Conservation (phyloP, 23 tunicate species). For the Trididemnum clinides region DNA sequence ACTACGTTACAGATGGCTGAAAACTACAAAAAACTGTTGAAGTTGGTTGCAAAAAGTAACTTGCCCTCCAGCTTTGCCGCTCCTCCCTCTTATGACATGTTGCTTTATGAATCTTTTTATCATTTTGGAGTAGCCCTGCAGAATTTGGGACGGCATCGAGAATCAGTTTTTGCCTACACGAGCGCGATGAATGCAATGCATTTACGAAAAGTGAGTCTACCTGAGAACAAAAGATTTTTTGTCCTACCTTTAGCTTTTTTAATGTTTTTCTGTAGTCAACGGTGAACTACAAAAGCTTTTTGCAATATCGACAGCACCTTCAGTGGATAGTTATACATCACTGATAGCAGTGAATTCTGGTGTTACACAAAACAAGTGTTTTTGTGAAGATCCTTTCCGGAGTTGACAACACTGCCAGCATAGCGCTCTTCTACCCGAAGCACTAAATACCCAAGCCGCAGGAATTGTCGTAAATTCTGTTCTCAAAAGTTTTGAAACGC, state of each 20-base stretch:
- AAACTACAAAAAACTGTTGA: conserved; percentile 67
- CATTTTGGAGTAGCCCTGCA: conserved; percentile 88
- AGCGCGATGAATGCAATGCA: conserved; percentile 74
- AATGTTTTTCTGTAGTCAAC: no score
- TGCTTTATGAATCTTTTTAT: conserved; percentile 81
- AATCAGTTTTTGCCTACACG: conserved; percentile 76
- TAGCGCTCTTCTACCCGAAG: background rate
- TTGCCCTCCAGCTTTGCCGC: conserved; percentile 57
- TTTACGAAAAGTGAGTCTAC: conserved; percentile 77
- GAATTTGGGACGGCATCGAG: conserved; percentile 74
- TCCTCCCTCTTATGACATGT: conserved; percentile 48
- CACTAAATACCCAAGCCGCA: no score
- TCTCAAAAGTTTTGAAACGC: no score
- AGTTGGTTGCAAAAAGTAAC: conserved; percentile 42
- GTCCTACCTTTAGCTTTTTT: no score
- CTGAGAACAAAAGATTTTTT: background rate
- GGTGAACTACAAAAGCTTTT: no score
- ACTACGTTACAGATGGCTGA: conserved; percentile 89
- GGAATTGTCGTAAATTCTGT: no score
- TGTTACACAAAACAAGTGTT: no score
- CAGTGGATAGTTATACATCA: no score
- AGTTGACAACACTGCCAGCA: background rate
- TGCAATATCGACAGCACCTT: no score
- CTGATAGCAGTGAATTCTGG: no score
- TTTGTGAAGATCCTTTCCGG: no score